phyloP scores from a whole-genome alignment of 1,140 invertebrate genomes.

The Drosophila aff. region DNA sequence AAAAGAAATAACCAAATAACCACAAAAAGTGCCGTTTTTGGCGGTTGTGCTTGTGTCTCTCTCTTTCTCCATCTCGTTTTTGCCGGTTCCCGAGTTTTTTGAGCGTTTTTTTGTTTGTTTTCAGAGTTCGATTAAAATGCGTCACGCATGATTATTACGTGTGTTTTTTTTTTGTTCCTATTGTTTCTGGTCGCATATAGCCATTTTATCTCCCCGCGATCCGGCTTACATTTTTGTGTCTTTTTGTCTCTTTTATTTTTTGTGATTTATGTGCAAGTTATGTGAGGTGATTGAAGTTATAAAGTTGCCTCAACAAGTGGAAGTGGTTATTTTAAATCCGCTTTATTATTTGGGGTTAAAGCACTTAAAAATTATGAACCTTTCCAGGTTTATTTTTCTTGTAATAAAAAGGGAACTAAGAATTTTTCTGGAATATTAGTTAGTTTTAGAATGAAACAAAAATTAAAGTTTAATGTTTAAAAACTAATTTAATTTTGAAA shows the following conservation, averaged over 20 bases:
- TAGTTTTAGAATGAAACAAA: too few species aligned
- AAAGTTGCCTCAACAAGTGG: conserved; percentile 40
- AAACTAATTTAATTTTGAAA: too few species aligned
- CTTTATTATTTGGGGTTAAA: conserved; percentile 9
- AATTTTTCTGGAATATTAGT: neutral
- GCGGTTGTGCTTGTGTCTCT: conserved; percentile 10
- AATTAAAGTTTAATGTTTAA: too few species aligned
- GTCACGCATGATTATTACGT: conserved; percentile 76
- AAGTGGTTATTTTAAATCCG: conserved; percentile 6
- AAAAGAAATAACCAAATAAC: conserved; percentile 30
- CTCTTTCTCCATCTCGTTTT: conserved; percentile 36
- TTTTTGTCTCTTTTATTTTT: conserved; percentile 21
- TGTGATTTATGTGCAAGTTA: conserved; percentile 68
- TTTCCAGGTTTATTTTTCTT: conserved; percentile 6
- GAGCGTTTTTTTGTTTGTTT: conserved; percentile 6
- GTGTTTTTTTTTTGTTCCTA: conserved; percentile 46
- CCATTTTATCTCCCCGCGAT: conserved; percentile 38
- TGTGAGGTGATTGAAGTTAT: conserved; percentile 44
- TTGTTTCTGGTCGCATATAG: conserved; percentile 26
- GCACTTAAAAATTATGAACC: conserved; percentile 9
- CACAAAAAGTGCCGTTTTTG: conserved; percentile 34
- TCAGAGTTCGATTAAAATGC: conserved; percentile 69
- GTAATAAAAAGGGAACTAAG: neutral
- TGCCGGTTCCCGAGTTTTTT: conserved; percentile 29
- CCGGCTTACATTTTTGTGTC: conserved; percentile 25